Base-by-base conservation (phyloP, 2,113 vertebrate species). In the Typhlomys cinereus region DNA sequence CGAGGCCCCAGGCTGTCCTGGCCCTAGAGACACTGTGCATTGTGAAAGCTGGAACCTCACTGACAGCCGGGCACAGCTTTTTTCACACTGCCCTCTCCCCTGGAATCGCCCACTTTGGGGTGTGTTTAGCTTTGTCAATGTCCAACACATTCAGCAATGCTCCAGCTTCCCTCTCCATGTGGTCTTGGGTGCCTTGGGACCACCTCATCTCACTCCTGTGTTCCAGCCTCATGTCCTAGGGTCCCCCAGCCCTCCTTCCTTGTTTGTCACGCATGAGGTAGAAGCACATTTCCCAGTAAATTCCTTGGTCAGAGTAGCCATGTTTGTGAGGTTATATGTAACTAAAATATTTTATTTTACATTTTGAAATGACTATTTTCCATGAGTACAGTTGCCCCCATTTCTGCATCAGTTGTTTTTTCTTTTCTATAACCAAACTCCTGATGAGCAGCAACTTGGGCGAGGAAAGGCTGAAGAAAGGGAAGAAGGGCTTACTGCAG, bases 261-360 rank as follows among this genome's bases (percentile, higher is more conserved):
- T 46, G n/a, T 4, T 2, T 20, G 5, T 21, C 23, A 9, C 57
- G 15, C 27, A 7, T 15, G 14, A 2, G 10, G 13, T 8, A 21
- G 10, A 6, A 36, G 48, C 18, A 25, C 20, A 34, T 46, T 71
- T 29, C n/a, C 70, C 7, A 12, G n/a, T 9, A 41, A 34, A 34
- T 48, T 36, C 12, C 21, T 20, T 41, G 5, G 4, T 48, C 27
- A n/a, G 15, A 11, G 44, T 29, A 76, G 64, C 46, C 50, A 74
- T 21, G 20, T 11, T 2, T 25, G 31, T 1, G 57, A 75, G 41
- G 70, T 9, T 18, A 9, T 54, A 14, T 7, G 8, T 50, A 29
- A 34, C 41, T 66, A 5, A 48, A 91, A 59, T 21, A 59, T n/a
- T 54, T 85, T 57, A 48, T 6, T 61, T 84, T 76, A n/a, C 1